Base-by-base conservation (phyloP, 2,888 invertebrate species). In the Dryobotodes eremita region DNA sequence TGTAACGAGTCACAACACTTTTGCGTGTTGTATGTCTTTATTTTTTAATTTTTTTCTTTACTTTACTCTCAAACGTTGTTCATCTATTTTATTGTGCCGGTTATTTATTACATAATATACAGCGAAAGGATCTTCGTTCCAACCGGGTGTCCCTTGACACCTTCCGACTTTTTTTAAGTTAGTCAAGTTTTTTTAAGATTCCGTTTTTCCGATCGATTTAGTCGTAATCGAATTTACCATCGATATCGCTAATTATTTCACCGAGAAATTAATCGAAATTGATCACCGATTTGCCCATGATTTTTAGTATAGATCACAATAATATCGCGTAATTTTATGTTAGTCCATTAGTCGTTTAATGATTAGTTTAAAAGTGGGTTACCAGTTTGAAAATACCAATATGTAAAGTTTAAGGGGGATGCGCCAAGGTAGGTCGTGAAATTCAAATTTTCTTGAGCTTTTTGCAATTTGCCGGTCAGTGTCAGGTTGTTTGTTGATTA, bases 321-420 rank as follows among this genome's bases (percentile, higher is more conserved):
- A 42, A 65, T 76, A 74, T 59, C 81, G 69, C 72, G 77, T 77
- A 65, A 46, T 69, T 64, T 69, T 75, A 77, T 76, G 59, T 84
- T 87, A 88, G 79, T 82, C 78, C 31, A 80, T 86, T 86, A 88
- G 78, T 80, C 59, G 70, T 71, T 81, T 71, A 74, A 62, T 83
- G 62, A 36, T 84, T 61, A 70, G 65, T 79, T 76, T 78, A 69
- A 23, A 31, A 61, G 62, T 62, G 71, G 70, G 75, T 55, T 42
- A 59, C 82, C 17, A 61, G 55, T 50, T 68, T 26, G 2, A 50
- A 82, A 71, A 36, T 75, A 75, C 46, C 1, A 64, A 75, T 80
- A 74, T 71, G 55, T 42, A 10, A 4, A 53, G 7, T 42, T 42
- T 42, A 36, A 36, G n/a, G n/a, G n/a, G n/a, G n/a, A n/a, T n/a